Base-by-base conservation (phyloP, 1,140 invertebrate genomes). In the Microplitis demolitor region DNA sequence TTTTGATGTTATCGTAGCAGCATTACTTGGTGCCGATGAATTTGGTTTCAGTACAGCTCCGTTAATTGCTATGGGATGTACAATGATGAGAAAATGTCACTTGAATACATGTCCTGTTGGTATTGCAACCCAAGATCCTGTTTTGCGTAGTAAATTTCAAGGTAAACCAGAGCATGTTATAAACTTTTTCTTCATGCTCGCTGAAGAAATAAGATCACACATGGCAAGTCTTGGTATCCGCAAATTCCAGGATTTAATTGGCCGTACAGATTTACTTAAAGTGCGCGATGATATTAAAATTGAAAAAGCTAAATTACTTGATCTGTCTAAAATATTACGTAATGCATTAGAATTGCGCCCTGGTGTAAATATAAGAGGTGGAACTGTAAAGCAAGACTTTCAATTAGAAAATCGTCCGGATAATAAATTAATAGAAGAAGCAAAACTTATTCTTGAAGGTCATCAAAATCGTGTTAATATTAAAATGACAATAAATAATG, bases 81-180 rank as follows among this genome's bases (percentile, higher is more conserved):
- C 97, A 5, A 99, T 99, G 98, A 99, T 99, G 98, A 90, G 98
- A 66, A 99, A 99, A 85, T 99, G 98, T 84, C 98, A 99, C 87
- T 88, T 99, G 70, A 99, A 99, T 87, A 99, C 98, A 33, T 99
- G 98, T 82, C 98, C 98, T 0, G 98, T 99, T 66, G 98, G 98
- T 73, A 96, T 99, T 80, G 98, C 98, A 2, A 99, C 98, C 0
- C 97, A 98, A 88, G 98, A 99, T 90, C 98, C 98, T 0, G 90
- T 93, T 13, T 87, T 99, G 16, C 89, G 98, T 31, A 96, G 97
- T 81, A 99, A 99, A 85, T 99, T 99, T 88, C 94, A 93, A 31
- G 98, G 98, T 35, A 97, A 98, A 82, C 97, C 98, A 0, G 98
- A 99, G 85, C 93, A 99, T 86, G 96, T 99, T 4, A 91, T 99